Evolutionary conservation across 2,797 vertebrate species (phyloP).

Genomic region (Pteronotus mesoamericanus): DNA sequence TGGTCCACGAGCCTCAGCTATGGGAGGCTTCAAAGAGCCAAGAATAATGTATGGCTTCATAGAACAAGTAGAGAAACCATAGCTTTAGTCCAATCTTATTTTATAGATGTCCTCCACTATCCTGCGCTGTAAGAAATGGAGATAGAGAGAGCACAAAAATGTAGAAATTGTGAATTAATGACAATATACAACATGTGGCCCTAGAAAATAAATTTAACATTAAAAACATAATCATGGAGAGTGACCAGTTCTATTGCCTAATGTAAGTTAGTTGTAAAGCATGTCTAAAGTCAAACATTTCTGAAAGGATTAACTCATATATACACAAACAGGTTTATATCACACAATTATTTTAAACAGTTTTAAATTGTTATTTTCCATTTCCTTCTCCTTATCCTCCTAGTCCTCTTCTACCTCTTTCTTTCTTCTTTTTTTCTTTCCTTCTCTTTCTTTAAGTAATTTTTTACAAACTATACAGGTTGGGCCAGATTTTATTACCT

Average conservation of each 20-base stretch:
- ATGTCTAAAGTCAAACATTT: background rate
- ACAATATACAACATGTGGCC: background rate
- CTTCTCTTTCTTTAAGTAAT: background rate
- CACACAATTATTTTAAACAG: background rate
- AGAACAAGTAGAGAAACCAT: background rate
- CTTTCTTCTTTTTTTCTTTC: background rate
- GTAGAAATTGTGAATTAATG: background rate
- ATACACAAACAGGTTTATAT: background rate
- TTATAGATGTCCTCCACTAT: background rate
- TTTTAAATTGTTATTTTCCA: background rate
- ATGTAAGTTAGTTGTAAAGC: background rate
- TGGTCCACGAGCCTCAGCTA: background rate
- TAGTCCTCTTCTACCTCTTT: background rate
- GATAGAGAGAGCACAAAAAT: background rate
- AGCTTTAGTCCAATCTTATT: background rate
- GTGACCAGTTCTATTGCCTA: background rate
- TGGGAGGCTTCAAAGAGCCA: background rate
- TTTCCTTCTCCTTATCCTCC: background rate
- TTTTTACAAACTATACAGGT: background rate
- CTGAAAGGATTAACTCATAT: background rate
- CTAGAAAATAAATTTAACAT: background rate
- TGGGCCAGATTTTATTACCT: conserved; percentile 39
- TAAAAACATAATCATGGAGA: background rate
- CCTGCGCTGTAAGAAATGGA: background rate
- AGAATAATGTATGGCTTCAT: background rate